These are phyloP conservation scores for Vultur gryphus DNA, from an alignment of 2,797 vertebrate genomes.

Conservation along the genomic window DNA sequence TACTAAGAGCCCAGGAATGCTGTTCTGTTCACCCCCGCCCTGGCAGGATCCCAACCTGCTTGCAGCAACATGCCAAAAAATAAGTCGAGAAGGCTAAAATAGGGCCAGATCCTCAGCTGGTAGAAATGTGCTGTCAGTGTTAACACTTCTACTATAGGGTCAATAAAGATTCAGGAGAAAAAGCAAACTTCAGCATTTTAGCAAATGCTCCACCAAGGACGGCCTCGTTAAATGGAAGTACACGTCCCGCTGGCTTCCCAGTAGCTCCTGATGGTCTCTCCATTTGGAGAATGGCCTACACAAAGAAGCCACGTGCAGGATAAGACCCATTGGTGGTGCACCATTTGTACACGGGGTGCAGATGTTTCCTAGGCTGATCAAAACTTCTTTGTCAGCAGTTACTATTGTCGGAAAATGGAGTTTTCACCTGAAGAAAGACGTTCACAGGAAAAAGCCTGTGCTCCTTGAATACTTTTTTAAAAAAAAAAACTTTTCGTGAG, in stretches of 20 bases:
- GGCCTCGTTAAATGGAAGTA: accelerated
- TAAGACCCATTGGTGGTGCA: not conserved
- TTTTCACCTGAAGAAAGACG: not conserved
- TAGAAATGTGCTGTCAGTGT: not conserved
- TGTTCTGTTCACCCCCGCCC: not conserved
- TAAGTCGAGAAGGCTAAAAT: not conserved
- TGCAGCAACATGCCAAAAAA: not conserved
- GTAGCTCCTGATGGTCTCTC: not conserved
- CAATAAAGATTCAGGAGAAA: not conserved
- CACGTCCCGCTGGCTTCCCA: accelerated
- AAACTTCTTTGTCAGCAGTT: not conserved
- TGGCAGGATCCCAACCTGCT: not conserved
- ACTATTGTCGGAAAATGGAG: not conserved
- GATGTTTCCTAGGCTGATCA: not conserved
- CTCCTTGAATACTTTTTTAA: not conserved
- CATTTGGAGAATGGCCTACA: not conserved
- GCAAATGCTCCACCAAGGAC: not conserved
- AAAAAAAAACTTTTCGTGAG: not conserved
- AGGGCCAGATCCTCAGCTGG: not conserved
- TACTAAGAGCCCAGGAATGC: conserved; percentile 39
- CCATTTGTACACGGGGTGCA: accelerated
- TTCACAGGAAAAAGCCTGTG: not conserved
- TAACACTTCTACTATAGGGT: not conserved
- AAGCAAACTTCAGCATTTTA: not conserved
- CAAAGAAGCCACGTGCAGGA: not conserved